Evolutionary conservation across 2,113 vertebrate species (phyloP), one percentile per base, ranked within the genome.

Genomic region (Cephalopholis sonnerati): DNA sequence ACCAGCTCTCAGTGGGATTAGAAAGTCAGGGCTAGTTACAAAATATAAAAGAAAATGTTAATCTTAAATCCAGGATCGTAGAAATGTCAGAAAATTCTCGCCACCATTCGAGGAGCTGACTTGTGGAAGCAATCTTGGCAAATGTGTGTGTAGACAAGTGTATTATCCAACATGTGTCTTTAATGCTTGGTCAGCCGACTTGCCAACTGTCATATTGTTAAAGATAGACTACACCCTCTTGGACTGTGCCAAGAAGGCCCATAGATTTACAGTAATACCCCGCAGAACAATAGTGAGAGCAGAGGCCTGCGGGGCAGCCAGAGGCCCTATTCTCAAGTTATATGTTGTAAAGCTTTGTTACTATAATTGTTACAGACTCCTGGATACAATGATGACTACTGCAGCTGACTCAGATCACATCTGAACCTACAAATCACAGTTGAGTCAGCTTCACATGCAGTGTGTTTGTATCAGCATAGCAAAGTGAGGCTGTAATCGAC

Each of bases 121-220:
- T 86, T 79, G 74, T 89, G 87, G 85, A 90, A 88, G 88, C 65
- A 83, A 89, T 88, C 81, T 89, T 76, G 77, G 78, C 87, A 68
- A 85, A 87, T 65, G 77, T 85, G 87, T 80, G 66, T 78, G 76
- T 70, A 82, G 91, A 91, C 89, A 90, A 87, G 77, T 90, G 83
- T 82, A 74, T 89, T 82, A 92, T 89, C 86, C 87, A 86, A 89
- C 90, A 91, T 90, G 86, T 93, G 93, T 93, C 84, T 92, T 93
- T 55, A 91, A 91, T 91, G 85, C 70, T 53, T 50, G 53, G 72
- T 86, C 82, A 88, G 73, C 72, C 74, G 67, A 80, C 85, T 85
- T 85, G 90, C 90, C 87, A 91, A 84, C 75, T 85, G 77, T 90
- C 89, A 87, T 81, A 84, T 74, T 87, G 88, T 92, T 90, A 81